Base-by-base conservation (phyloP, 2,888 invertebrate species). In the Phalera bucephala region DNA sequence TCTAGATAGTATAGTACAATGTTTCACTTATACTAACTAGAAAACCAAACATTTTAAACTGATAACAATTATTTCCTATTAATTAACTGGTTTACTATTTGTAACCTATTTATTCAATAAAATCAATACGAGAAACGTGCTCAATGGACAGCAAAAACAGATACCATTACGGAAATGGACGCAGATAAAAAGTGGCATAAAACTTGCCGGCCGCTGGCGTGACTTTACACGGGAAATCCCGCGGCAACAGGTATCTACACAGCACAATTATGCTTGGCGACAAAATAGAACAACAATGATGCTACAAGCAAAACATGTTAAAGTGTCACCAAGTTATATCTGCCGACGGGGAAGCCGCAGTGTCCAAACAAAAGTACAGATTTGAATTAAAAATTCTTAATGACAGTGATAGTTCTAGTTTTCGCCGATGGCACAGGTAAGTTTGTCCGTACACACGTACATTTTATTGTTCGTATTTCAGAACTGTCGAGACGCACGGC, bases 231-330 rank as follows among this genome's bases (percentile, higher is more conserved):
- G 51, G 49, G 38, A 53, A 45, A 40, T 34, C 39, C 38, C 34
- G 33, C 38, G 50, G 58, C 55, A 52, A 77, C 67, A 69, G 63
- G 63, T 65, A 71, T 55, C 49, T 32, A 55, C 66, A 76, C 74
- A 72, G 71, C 43, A 79, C 76, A 74, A 78, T 79, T 71, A 75
- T 55, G 71, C 53, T 64, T 62, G 66, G 70, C 61, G 70, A 73
- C 75, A 76, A 76, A 75, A 75, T 71, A 64, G 63, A 55, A 42
- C 66, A 64, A 82, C 81, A 84, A 86, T 79, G 63, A 57, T 57
- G 64, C 64, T 62, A 77, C 57, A 74, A 75, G 71, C 77, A 80
- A 80, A 85, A 86, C 79, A 84, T 80, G 80, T 82, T 77, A 13
- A 7, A 27, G 27, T 3, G 2, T 12, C 9, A 4, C 27, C 8